phyloP scores from a whole-genome alignment of 2,888 invertebrate genomes.

The Yponomeuta cagnagella region DNA sequence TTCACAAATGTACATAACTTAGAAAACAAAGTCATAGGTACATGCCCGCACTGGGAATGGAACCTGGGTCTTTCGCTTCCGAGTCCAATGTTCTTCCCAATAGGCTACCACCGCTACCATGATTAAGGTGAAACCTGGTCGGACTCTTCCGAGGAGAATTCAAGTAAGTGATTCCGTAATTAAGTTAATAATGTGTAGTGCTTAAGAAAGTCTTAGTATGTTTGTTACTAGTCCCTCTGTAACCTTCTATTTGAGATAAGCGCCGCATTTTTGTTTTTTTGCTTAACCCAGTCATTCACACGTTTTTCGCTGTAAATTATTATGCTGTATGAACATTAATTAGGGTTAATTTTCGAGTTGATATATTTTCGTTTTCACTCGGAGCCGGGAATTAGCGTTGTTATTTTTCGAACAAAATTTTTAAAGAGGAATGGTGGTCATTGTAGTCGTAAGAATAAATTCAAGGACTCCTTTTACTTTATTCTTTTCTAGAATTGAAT shows the following conservation, averaged over 20 bases:
- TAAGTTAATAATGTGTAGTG: no score
- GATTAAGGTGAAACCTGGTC: no score
- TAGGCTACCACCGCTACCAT: no score
- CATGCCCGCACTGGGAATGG: no score
- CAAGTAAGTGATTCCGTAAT: no score
- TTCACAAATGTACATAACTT: no score
- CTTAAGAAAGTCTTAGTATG: not conserved
- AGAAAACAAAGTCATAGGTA: no score
- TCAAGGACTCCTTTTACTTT: no score
- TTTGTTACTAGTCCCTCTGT: not conserved
- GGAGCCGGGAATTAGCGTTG: not conserved
- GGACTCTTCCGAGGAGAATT: no score
- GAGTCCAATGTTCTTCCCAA: no score
- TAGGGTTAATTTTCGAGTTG: slow-evolving; percentile 12
- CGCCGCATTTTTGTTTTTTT: not conserved
- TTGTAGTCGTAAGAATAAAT: not conserved
- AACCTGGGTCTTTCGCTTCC: no score
- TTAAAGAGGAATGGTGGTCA: not conserved
- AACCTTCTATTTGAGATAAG: not conserved
- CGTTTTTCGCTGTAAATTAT: not conserved
- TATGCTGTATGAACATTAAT: slow-evolving; percentile 11
- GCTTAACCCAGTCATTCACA: slow-evolving; percentile 8
- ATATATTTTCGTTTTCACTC: slow-evolving; percentile 10
- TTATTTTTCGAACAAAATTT: not conserved
- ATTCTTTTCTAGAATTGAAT: no score